Evolutionary conservation across 1,140 invertebrate species (phyloP), one percentile per base, ranked within the genome.

Genomic region (Linepithema humile): DNA sequence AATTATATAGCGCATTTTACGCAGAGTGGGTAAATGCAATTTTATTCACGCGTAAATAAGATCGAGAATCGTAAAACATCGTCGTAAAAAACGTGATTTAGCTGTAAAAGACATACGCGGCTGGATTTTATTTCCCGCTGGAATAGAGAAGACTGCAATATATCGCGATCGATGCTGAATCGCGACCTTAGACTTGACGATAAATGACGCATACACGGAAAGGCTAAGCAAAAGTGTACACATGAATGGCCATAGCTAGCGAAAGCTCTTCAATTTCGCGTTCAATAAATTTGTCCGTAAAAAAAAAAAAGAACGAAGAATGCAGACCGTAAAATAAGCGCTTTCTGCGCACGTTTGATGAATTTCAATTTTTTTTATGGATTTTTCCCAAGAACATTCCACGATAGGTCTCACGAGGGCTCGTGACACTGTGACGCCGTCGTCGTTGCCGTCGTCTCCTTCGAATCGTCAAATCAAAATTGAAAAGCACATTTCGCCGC

Each of bases 351-450:
- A 55, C 64, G 62, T 74, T 85, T 85, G 86, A 88, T 85, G 86
- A 88, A 88, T 85, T 88, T 88, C 86, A 82, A 88, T 85, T 88
- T 88, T 77, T 83, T 88, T 88, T 85, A 87, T 85, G 83, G 32
- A 70, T 72, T 29, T 35, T 75, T 64, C 20, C 38, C 55, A 69
- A 50, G 59, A 40, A 73, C 73, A 64, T 74, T 77, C 64, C 48
- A 55, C 48, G 73, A 80, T 82, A 50, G 57, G 65, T 59, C 60
- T 64, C 78, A 38, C 9, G 48, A 32, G 48, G 20, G 5, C 20
- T 35, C n/a, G 29, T 29, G 64, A 67, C 67, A 26, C 6, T 20
- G 26, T 55, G 38, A 75, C 40, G 45, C 43, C 10, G 43, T 0
- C 43, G 43, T 15, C 43, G 43, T 45, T 12, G 32, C n/a, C 26